phyloP scores from a whole-genome alignment of 2,797 vertebrate genomes.

The Fratercula arctica region DNA sequence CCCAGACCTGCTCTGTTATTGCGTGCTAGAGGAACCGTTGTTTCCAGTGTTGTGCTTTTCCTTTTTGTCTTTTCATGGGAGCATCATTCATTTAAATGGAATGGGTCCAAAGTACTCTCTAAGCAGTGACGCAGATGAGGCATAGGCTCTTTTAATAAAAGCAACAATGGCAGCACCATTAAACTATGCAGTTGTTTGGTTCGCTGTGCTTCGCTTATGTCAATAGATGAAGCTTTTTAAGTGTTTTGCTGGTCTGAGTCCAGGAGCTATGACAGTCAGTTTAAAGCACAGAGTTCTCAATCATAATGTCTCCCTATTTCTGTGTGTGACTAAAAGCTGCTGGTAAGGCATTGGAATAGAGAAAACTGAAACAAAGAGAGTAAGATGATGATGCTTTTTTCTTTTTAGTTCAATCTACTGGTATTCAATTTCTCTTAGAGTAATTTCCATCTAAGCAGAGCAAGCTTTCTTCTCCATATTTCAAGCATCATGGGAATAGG shows the following conservation, averaged over 20 bases:
- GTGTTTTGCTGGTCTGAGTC: not conserved
- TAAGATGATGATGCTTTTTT: not conserved
- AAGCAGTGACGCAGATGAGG: constrained; percentile 1
- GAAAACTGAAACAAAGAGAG: not conserved
- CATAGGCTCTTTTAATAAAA: constrained; percentile 16
- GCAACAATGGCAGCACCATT: not conserved
- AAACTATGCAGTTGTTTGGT: not conserved
- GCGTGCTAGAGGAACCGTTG: not conserved
- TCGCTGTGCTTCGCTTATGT: not conserved
- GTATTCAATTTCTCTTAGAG: not conserved
- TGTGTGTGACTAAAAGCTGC: not conserved
- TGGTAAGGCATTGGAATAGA: not conserved
- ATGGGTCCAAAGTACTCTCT: not conserved
- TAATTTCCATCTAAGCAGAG: not conserved
- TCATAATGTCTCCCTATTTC: not conserved
- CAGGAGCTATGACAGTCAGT: not conserved
- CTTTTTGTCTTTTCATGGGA: not conserved
- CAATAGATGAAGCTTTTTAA: not conserved
- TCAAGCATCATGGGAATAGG: not conserved
- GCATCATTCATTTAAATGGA: not conserved
- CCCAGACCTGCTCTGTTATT: not conserved
- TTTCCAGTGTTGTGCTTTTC: not conserved
- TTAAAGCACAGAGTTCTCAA: not conserved
- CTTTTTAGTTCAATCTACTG: not conserved
- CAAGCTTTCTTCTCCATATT: not conserved